Evolutionary conservation across 2,797 vertebrate species (phyloP).

Genomic region (Chelmon rostratus): DNA sequence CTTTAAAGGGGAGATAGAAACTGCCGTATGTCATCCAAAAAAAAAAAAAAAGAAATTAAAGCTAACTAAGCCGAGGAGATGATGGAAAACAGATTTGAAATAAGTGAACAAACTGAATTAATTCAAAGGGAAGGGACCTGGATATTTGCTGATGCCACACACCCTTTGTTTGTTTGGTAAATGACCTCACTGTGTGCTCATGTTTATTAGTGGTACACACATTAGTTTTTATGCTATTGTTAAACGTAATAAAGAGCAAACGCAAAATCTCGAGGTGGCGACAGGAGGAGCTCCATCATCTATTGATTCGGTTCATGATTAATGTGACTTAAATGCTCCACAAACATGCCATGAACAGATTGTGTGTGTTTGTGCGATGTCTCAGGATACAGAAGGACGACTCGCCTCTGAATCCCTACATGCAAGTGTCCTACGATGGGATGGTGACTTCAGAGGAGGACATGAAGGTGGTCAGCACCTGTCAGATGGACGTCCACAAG

Average conservation of each 20-base stretch:
- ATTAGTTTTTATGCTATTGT: constrained; percentile 1
- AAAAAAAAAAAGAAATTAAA: too few relatives aligned
- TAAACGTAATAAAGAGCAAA: background rate
- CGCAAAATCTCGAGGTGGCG: background rate
- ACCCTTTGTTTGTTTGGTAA: constrained; percentile 11
- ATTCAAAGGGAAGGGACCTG: too few relatives aligned
- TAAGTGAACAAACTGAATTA: too few relatives aligned
- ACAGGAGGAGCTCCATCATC: background rate
- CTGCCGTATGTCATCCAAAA: too few relatives aligned
- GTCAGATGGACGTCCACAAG: constrained; percentile 80
- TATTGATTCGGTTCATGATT: constrained; percentile 4
- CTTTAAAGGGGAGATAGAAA: too few relatives aligned
- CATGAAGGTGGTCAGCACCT: constrained; percentile 74
- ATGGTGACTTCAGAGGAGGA: constrained; percentile 46
- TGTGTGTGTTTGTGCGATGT: constrained; percentile 21
- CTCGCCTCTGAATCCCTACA: constrained; percentile 58
- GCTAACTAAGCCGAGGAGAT: too few relatives aligned
- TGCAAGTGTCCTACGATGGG: constrained; percentile 56
- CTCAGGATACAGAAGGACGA: constrained; percentile 74
- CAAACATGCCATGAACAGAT: constrained; percentile 13
- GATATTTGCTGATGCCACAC: constrained; percentile 9
- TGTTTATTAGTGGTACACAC: constrained; percentile 2
- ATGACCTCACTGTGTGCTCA: background rate
- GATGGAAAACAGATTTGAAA: too few relatives aligned
- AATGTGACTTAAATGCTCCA: background rate